phyloP scores from a whole-genome alignment of 2,113 vertebrate genomes.

The Clinocottus analis region DNA sequence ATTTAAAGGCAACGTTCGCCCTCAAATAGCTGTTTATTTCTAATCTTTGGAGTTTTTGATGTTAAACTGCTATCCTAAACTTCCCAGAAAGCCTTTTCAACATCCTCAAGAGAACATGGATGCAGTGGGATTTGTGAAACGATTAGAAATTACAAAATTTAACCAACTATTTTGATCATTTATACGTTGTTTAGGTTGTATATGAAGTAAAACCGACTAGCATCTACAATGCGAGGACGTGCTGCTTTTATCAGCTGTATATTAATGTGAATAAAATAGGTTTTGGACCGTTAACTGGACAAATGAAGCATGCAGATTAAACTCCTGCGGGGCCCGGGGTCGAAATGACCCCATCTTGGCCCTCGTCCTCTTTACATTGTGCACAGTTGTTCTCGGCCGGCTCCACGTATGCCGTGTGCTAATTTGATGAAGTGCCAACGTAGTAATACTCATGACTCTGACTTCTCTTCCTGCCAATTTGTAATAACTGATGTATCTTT shows the following conservation, averaged over 20 bases:
- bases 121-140: background rate
- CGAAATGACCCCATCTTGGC: background rate
- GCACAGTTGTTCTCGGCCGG: background rate
- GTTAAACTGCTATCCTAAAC: background rate
- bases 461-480: background rate
- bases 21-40: background rate
- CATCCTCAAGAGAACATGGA: background rate
- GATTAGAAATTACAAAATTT: conserved; percentile 6
- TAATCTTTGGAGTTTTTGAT: background rate
- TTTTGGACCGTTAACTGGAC: background rate
- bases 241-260: background rate
- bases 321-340: background rate
- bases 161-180: background rate
- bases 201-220: background rate
- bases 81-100: conserved; percentile 4
- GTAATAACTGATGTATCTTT: conserved; percentile 8
- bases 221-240: background rate
- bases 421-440: background rate
- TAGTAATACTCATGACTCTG: background rate
- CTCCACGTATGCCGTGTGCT: background rate
- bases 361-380: background rate
- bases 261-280: background rate
- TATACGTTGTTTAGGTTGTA: background rate
- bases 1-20: background rate
- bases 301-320: conserved; percentile 23